Base-by-base conservation (phyloP, 2,113 vertebrate genomes). In the Oophaga pumilio region DNA sequence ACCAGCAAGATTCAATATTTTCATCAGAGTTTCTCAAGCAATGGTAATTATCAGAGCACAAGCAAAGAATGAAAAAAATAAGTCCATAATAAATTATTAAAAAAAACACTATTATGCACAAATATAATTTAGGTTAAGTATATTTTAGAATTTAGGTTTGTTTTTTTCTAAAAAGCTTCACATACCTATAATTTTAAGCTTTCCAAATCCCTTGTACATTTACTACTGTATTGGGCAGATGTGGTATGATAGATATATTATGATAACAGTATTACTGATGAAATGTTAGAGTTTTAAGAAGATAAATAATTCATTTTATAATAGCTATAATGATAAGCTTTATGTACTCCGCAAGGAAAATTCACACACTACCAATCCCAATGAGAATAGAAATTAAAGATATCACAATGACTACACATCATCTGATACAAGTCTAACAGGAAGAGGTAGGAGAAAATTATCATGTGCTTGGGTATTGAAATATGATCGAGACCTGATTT, bases 401-500 rank as follows among this genome's bases (percentile, higher is more conserved):
- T 17, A 74, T 14, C 28, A 28, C 53, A 73, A 74, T 73, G 71
- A 74, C 82, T 57, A 84, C 52, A 84, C 82, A 84, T 50, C 82
- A 52, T 57, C n/a, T 71, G 50, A 56, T 71, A 56, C 5, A 3
- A 71, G 66, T 56, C 28, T 84, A 74, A 71, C 68, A 33, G 66
- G 12, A 78, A n/a, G 83, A 49, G 71, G 56, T 74, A 76, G 52
- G 60, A 13, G 20, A 28, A 59, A 85, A 74, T 60, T 56, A 60
- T 53, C 14, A 57, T 71, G 66, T 14, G 62, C 14, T 84, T 14
- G 28, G 18, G 62, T n/a, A 50, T 50, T 56, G 82, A 24, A 73
- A 84, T 57, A 56, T 50, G 50, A 84, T 73, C 74, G 17, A 85
- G 52, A 85, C 17, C 82, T 85, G 69, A 85, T 74, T 85, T 60